Evolutionary conservation across 2,888 invertebrate species (phyloP), one percentile per base, ranked within the genome.

Genomic region (Epirrita christyi): DNA sequence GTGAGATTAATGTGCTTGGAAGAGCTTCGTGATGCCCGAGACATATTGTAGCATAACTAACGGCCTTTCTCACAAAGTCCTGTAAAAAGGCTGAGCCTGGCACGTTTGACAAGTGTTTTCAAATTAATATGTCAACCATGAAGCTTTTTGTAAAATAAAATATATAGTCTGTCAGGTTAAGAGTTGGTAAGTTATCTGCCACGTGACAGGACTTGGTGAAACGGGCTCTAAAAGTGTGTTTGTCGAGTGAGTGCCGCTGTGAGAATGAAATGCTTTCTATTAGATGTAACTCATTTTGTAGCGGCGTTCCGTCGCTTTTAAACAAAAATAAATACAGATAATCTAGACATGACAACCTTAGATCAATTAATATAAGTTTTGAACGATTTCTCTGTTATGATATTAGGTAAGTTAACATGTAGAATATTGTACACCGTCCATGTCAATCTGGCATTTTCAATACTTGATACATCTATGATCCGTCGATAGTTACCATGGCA

Each of bases 221-320:
- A 27, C n/a, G 43, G 47, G 42, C 14, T 28, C 14, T 43, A 63
- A 64, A 70, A 78, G 75, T 76, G 75, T 78, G 74, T 72, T 70
- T 71, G 68, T 72, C 70, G 81, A 78, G 56, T 66, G 63, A 74
- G 75, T 78, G 75, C 80, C 75, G 88, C 80, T 75, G 88, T 81
- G 85, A 84, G 84, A 83, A 84, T 86, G 86, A 78, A 74, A 84
- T 79, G 87, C 89, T 89, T 88, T 80, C 70, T 81, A 81, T 79
- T 88, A 86, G 81, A 78, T 76, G 72, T 80, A 76, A 81, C 68
- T 80, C 68, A 71, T 67, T 71, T 64, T 64, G 67, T 55, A 75
- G 70, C 76, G 71, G 68, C 72, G 80, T 81, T 80, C 84, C 83
- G 85, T 84, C 73, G 78, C 52, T 71, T 75, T 68, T 69, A 66